Conservation (phyloP, 2,888 invertebrate genomes). For the Muscina levida region DNA sequence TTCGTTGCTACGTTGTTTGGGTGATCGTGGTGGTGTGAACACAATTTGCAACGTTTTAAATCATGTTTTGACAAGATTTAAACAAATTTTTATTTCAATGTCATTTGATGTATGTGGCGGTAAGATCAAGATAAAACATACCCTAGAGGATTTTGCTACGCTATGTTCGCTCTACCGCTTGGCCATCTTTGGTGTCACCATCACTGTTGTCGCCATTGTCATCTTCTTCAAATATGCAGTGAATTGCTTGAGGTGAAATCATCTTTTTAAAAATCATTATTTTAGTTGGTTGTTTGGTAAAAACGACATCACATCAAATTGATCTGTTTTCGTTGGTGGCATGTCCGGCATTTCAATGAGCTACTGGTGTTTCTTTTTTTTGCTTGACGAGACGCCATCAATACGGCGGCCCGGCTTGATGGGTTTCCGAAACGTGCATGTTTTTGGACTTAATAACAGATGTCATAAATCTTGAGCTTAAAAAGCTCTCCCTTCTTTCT, state of each 20-base stretch:
- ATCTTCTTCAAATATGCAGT: constrained; percentile 22
- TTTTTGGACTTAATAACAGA: constrained; percentile 30
- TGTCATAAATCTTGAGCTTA: constrained; percentile 52
- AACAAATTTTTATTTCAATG: constrained; percentile 64
- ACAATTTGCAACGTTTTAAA: constrained; percentile 65
- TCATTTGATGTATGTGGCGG: constrained; percentile 35
- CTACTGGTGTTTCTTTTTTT: background rate
- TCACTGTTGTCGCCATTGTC: background rate
- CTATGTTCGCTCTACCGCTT: background rate
- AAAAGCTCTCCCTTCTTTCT: constrained; percentile 34
- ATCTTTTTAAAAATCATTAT: constrained; percentile 29
- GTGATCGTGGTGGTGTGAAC: constrained; percentile 59
- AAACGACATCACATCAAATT: constrained; percentile 21
- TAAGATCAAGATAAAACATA: constrained; percentile 53
- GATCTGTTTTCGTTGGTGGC: constrained; percentile 53
- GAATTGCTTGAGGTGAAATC: constrained; percentile 39
- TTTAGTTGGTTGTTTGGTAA: no score
- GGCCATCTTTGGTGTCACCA: background rate
- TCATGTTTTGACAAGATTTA: constrained; percentile 66
- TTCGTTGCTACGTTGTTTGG: background rate
- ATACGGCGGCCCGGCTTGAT: background rate
- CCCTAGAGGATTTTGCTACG: constrained; percentile 3
- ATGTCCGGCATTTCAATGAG: constrained; percentile 58
- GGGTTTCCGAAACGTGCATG: no score
- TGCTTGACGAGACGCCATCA: background rate